Evolutionary conservation across 2,113 vertebrate genomes (phyloP).

Genomic region (Ptilorrhoa leucosticta): DNA sequence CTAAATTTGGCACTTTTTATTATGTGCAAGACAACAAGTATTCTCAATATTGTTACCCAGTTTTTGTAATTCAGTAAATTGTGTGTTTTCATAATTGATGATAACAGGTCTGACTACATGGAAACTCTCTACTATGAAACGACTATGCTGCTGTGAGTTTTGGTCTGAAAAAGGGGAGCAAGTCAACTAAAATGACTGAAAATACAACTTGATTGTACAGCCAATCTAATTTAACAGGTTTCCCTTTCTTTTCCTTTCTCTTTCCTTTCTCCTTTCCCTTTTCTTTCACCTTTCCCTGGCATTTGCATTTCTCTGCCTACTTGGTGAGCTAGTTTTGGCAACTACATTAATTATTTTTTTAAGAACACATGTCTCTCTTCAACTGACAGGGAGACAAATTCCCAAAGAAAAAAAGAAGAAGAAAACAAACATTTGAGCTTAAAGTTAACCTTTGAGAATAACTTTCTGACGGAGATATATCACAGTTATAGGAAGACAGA

Average conservation of each 20-base stretch:
- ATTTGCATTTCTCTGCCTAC: background rate
- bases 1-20: background rate
- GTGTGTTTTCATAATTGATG: background rate
- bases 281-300: background rate
- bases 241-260: background rate
- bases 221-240: background rate
- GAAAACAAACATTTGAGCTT: background rate
- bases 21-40: background rate
- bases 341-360: background rate
- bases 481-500: background rate
- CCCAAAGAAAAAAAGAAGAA: background rate
- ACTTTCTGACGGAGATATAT: background rate
- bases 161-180: background rate
- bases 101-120: background rate
- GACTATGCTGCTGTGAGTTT: background rate
- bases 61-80: background rate
- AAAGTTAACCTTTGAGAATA: background rate
- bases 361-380: background rate
- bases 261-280: too few species aligned
- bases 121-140: background rate
- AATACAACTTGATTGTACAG: background rate
- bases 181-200: background rate
- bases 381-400: background rate
- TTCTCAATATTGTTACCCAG: background rate
- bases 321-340: background rate